phyloP scores from a whole-genome alignment of 2,888 invertebrate species.

The Strigamia crassipes region DNA sequence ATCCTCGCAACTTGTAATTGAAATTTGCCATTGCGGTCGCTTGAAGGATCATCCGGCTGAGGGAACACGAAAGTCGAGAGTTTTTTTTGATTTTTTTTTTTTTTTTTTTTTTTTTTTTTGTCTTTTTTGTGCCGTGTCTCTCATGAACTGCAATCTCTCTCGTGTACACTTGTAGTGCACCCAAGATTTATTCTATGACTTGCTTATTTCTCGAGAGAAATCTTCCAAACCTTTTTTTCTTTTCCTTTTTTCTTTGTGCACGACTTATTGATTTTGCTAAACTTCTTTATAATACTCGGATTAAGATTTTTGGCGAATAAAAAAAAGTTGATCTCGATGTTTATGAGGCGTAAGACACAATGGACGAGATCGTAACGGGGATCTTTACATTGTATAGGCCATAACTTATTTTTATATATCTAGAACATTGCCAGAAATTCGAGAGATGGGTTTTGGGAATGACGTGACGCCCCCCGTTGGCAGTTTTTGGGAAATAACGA shows the following conservation, averaged over 20 bases:
- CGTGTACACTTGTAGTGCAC: conserved; percentile 28
- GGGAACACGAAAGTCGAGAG: not conserved
- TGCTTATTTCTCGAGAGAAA: conserved; percentile 29
- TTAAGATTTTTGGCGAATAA: conserved; percentile 16
- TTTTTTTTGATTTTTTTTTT: not conserved
- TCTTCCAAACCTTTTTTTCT: not conserved
- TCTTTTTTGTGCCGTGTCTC: not conserved
- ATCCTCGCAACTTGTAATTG: too few species aligned
- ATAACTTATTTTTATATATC: not conserved
- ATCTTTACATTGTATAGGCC: not conserved
- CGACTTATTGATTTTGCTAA: conserved; percentile 29
- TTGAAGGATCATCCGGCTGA: not conserved
- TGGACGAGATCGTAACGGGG: conserved; percentile 2
- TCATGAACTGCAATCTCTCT: not conserved
- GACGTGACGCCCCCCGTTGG: not conserved
- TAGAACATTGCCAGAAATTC: not conserved
- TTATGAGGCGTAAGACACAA: conserved; percentile 16
- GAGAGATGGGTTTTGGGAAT: not conserved
- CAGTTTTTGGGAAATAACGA: not conserved
- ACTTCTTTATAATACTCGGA: conserved; percentile 16
- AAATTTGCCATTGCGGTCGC: not conserved
- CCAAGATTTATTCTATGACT: conserved; percentile 38
- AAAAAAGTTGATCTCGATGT: conserved; percentile 8
- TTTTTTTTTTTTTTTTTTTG: not conserved
- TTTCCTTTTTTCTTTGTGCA: not conserved